phyloP scores from a whole-genome alignment of 2,113 vertebrate species.

The Pygoscelis adeliae region DNA sequence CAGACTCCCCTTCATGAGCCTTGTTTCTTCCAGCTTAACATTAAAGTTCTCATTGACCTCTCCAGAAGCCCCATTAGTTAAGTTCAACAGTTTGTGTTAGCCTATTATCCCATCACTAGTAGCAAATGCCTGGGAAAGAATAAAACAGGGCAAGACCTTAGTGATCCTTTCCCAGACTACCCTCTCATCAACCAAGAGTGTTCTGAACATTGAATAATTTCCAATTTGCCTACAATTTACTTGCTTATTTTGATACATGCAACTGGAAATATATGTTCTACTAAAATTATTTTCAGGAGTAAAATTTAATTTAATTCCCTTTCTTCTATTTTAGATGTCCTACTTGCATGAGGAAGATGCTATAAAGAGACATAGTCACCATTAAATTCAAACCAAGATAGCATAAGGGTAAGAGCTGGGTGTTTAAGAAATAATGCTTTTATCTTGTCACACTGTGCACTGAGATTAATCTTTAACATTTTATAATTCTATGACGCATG shows the following conservation, averaged over 20 bases:
- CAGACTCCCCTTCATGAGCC: background rate
- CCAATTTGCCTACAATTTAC: background rate
- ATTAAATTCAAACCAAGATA: background rate
- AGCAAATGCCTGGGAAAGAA: background rate
- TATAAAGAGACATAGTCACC: background rate
- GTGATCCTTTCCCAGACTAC: background rate
- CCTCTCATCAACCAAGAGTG: background rate
- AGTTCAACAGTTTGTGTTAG: background rate
- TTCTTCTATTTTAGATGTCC: background rate
- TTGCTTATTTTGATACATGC: background rate
- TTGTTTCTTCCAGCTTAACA: background rate
- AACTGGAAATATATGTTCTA: background rate
- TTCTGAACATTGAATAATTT: background rate
- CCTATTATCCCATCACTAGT: background rate
- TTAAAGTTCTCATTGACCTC: background rate
- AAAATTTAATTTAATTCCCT: background rate
- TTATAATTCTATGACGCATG: background rate
- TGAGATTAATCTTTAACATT: constrained; percentile 14
- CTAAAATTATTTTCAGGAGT: background rate
- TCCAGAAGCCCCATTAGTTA: background rate
- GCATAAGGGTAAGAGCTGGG: background rate
- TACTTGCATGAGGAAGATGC: background rate
- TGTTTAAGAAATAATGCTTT: background rate
- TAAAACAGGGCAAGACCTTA: background rate
- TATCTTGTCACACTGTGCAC: background rate